Conservation (phyloP, 2,888 invertebrate genomes). For the Carabus problematicus region DNA sequence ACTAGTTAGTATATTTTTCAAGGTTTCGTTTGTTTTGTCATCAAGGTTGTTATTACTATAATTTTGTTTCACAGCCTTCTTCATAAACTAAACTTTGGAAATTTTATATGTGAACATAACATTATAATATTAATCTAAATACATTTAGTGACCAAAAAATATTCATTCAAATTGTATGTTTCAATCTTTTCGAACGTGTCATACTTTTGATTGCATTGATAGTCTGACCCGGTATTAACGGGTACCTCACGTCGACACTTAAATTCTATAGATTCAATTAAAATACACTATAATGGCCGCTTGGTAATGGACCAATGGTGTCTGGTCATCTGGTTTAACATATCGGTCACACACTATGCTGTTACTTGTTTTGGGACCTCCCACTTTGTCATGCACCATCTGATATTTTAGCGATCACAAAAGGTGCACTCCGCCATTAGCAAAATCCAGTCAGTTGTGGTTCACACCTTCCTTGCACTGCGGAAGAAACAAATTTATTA, state of each 20-base stretch:
- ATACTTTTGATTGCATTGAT: too few relatives aligned
- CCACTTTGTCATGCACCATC: conserved; percentile 6
- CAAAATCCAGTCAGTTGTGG: not conserved
- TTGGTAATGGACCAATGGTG: conserved; percentile 14
- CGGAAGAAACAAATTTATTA: too few relatives aligned
- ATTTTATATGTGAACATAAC: too few relatives aligned
- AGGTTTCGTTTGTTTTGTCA: conserved; percentile 26
- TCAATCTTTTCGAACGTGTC: too few relatives aligned
- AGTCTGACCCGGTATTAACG: not conserved
- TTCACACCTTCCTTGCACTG: not conserved
- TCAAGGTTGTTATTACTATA: conserved; percentile 24
- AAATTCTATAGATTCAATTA: conserved; percentile 14
- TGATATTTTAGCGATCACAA: not conserved
- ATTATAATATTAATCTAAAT: too few relatives aligned
- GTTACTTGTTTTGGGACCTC: not conserved
- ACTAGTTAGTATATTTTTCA: conserved; percentile 12
- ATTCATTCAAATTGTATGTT: too few relatives aligned
- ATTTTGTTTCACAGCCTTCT: not conserved
- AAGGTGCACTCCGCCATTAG: not conserved
- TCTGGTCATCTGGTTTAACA: conserved; percentile 18
- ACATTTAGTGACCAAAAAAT: too few relatives aligned
- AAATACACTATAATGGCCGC: conserved; percentile 3
- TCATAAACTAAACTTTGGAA: too few relatives aligned
- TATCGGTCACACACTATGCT: conserved; percentile 12
- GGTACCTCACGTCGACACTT: not conserved